These are phyloP conservation scores for Notiomystis cincta DNA, from an alignment of 2,113 vertebrate genomes.

Conservation along the genomic window DNA sequence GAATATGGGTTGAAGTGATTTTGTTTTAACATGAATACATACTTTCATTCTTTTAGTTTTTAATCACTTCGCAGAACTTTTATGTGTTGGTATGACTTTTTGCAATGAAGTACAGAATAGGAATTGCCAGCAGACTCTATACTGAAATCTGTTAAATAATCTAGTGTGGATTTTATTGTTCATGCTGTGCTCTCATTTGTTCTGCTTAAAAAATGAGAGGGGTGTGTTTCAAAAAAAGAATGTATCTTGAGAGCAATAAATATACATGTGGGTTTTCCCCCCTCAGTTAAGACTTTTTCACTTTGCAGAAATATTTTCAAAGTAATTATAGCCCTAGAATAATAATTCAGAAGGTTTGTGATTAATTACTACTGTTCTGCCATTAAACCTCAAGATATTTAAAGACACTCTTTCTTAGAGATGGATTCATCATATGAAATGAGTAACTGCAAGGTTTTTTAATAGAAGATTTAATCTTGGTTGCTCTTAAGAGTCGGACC, in stretches of 20 bases:
- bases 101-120: neutral
- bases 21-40: neutral
- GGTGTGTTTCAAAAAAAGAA: neutral
- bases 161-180: neutral
- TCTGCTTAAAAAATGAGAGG: neutral
- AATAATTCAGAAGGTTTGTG: neutral
- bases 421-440: neutral
- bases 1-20: neutral
- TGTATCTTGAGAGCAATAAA: neutral
- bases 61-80: neutral
- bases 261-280: neutral
- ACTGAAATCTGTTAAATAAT: neutral
- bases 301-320: neutral
- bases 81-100: neutral
- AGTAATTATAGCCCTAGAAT: neutral
- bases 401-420: neutral
- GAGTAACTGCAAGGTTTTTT: neutral
- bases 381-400: constrained; percentile 15
- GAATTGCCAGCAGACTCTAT: neutral
- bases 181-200: neutral
- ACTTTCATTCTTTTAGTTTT: neutral
- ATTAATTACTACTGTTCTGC: neutral
- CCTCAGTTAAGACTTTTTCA: neutral
- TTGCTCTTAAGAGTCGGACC: neutral
- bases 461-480: neutral